A percentile compares a stretch with the other conserved stretches of the same genome.
Conservation (phyloP, 1,140 invertebrate genomes). For the Temnothorax nylanderi region DNA sequence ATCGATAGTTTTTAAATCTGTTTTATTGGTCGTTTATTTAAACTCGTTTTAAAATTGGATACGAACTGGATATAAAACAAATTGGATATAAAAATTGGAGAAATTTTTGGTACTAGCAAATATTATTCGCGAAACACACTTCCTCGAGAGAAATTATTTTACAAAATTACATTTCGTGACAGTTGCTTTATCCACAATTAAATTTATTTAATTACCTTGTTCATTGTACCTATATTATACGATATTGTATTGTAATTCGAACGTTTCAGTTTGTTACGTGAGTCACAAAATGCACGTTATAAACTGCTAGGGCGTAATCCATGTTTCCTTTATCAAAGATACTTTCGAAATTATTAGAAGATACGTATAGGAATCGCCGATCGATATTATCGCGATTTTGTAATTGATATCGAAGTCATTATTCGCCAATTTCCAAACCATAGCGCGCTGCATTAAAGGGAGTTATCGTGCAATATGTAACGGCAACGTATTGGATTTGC, state of each 20-base stretch:
- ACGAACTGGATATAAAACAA: not conserved
- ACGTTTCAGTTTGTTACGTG: not conserved
- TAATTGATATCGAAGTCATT: conserved; percentile 40
- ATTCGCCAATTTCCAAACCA: conserved; percentile 27
- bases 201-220: not conserved
- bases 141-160: not conserved
- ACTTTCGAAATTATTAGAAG: not conserved
- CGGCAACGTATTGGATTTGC: conserved; percentile 39
- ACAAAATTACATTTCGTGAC: not conserved
- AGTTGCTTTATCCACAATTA: not conserved
- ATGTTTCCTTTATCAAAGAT: not conserved
- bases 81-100: not conserved
- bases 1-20: conserved; percentile 2
- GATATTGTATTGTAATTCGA: not conserved
- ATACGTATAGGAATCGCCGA: not conserved
- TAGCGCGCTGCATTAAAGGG: conserved; percentile 44
- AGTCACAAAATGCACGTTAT: not conserved
- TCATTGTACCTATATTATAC: too few relatives aligned
- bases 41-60: conserved; percentile 3
- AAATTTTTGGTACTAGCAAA: not conserved
- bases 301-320: not conserved
- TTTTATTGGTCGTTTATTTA: not conserved
- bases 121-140: not conserved
- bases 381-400: conserved; percentile 22
- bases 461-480: conserved; percentile 35